These are phyloP conservation scores for Macroramphosus scolopax DNA, from an alignment of 2,797 vertebrate species.

Conservation along the genomic window DNA sequence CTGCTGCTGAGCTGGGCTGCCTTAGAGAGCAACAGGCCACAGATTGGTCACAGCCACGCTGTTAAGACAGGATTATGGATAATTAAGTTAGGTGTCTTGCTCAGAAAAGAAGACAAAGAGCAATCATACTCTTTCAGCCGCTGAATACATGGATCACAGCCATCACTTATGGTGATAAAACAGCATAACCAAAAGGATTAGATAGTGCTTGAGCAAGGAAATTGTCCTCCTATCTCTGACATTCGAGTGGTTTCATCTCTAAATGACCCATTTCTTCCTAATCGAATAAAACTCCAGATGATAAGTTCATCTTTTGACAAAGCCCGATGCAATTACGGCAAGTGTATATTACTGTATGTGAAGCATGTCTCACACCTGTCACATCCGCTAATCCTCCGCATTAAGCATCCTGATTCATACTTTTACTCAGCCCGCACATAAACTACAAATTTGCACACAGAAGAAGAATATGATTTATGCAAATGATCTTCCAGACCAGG, in stretches of 20 bases:
- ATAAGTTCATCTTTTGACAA: constrained; percentile 28
- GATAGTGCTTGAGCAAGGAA: constrained; percentile 63
- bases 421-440: neutral
- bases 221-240: constrained; percentile 55
- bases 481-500: too few species aligned
- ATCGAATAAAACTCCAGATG: constrained; percentile 47
- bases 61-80: constrained; percentile 72
- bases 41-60: constrained; percentile 71
- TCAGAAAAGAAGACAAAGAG: constrained; percentile 62
- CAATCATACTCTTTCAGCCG: constrained; percentile 50
- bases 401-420: neutral
- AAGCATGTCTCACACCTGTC: constrained; percentile 6
- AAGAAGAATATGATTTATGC: neutral
- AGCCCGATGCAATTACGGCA: neutral
- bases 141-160: constrained; percentile 54
- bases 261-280: constrained; percentile 60
- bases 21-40: constrained; percentile 60
- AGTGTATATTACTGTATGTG: neutral
- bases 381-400: neutral
- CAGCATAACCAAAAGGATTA: constrained; percentile 66
- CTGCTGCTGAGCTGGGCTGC: constrained; percentile 59
- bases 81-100: constrained; percentile 74
- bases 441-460: neutral
- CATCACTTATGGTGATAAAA: constrained; percentile 68
- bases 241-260: constrained; percentile 61